phyloP scores from a whole-genome alignment of 2,113 vertebrate species.

The Orthochromis malagaraziensis region DNA sequence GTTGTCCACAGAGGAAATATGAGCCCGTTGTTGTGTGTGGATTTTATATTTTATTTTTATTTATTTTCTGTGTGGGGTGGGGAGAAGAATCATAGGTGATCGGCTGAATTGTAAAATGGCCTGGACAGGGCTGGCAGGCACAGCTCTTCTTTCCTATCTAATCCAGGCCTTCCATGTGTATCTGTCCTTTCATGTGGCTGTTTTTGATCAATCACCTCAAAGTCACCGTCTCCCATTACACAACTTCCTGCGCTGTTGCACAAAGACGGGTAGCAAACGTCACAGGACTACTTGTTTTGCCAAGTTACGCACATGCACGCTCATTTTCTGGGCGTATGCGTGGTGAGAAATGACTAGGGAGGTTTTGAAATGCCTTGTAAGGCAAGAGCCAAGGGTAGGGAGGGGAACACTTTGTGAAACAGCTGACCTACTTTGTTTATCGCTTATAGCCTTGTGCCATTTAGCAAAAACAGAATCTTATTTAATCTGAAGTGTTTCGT shows the following conservation, averaged over 20 bases:
- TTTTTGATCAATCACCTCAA: constrained; percentile 34
- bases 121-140: neutral
- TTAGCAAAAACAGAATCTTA: neutral
- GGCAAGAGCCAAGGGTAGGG: neutral
- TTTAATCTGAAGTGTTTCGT: neutral
- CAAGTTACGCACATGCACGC: constrained; percentile 2
- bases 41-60: neutral
- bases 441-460: neutral
- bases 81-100: neutral
- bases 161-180: constrained; percentile 12
- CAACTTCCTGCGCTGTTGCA: constrained; percentile 35
- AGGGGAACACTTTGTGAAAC: neutral
- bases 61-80: neutral
- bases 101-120: neutral
- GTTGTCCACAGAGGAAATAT: constrained; percentile 24
- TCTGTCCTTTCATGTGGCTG: constrained; percentile 24
- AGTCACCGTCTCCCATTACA: neutral
- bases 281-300: constrained; percentile 9
- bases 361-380: constrained; percentile 24
- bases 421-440: neutral
- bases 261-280: neutral
- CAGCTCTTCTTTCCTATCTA: neutral
- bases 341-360: neutral
- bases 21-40: neutral
- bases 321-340: neutral